phyloP scores from a whole-genome alignment of 2,113 vertebrate genomes.

The Bos javanicus region DNA sequence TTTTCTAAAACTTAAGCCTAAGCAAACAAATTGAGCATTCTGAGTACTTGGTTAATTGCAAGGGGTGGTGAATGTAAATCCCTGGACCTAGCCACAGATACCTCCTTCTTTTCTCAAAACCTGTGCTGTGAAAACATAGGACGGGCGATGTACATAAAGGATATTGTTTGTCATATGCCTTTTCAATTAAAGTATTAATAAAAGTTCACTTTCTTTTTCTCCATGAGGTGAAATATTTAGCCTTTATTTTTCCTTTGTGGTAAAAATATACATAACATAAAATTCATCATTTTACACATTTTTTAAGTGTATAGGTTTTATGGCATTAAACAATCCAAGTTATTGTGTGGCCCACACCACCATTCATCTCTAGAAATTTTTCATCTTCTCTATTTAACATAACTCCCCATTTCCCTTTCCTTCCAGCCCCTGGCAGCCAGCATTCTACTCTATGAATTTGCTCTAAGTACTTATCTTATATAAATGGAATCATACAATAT shows the following conservation, averaged over 20 bases:
- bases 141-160: neutral
- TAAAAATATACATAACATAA: neutral
- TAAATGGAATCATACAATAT: neutral
- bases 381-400: neutral
- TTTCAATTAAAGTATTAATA: neutral
- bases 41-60: neutral
- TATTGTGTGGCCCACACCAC: neutral
- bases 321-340: neutral
- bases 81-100: neutral
- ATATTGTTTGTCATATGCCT: neutral
- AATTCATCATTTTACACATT: neutral
- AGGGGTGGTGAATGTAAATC: neutral
- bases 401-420: neutral
- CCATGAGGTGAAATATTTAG: neutral
- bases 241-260: neutral
- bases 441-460: neutral
- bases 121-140: neutral
- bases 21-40: neutral
- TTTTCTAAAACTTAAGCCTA: constrained; percentile 2
- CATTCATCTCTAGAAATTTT: neutral
- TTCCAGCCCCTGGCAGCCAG: neutral
- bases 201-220: constrained; percentile 28
- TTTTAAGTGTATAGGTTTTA: neutral
- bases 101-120: neutral
- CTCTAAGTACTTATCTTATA: neutral